phyloP scores from a whole-genome alignment of 2,797 vertebrate species.

The Paguma larvata region DNA sequence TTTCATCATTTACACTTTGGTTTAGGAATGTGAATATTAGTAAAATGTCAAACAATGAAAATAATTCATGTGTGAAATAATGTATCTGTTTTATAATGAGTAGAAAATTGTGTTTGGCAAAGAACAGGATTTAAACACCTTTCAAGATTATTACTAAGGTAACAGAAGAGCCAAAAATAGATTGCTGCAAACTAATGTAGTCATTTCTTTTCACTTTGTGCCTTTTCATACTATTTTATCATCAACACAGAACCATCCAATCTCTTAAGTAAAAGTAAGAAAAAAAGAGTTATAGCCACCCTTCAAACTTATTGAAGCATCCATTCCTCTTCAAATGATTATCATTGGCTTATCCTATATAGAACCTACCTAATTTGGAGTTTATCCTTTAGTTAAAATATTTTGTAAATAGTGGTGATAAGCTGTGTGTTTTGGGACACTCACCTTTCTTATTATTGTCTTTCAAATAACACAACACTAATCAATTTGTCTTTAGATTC shows the following conservation, averaged over 20 bases:
- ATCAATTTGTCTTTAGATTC: not conserved
- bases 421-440: not conserved
- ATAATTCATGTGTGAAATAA: constrained; percentile 76
- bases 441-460: not conserved
- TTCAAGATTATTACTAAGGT: constrained; percentile 68
- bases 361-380: not conserved
- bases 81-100: constrained; percentile 64
- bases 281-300: not conserved
- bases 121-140: constrained; percentile 69
- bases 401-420: constrained; percentile 8
- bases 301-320: not conserved
- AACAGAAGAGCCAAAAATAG: constrained; percentile 68
- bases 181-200: not conserved
- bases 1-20: constrained; percentile 9
- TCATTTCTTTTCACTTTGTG: constrained; percentile 34
- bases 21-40: constrained; percentile 40
- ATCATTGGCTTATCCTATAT: not conserved
- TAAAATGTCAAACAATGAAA: constrained; percentile 61
- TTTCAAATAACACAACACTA: not conserved
- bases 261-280: constrained; percentile 32
- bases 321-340: not conserved
- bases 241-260: not conserved
- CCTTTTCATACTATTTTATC: constrained; percentile 36
- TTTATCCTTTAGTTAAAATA: constrained; percentile 62
- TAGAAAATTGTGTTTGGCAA: constrained; percentile 73